Evolutionary conservation across 2,797 vertebrate genomes (phyloP).

Genomic region (Sarcoramphus papa): DNA sequence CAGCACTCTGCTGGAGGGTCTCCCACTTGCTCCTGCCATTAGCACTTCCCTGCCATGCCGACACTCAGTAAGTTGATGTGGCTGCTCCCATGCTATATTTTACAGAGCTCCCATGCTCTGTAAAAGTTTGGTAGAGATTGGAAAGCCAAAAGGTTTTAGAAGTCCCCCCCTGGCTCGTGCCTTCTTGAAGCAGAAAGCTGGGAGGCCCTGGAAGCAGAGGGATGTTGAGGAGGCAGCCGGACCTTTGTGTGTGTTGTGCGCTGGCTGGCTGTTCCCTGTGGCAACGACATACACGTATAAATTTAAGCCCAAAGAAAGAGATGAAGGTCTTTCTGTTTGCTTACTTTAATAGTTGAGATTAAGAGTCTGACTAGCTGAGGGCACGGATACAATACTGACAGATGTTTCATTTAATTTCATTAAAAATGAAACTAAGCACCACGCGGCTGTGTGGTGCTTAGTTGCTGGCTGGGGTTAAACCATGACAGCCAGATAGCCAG

Average conservation of each 20-base stretch:
- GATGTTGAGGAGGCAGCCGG: not conserved
- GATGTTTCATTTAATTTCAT: not conserved
- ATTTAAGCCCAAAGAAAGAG: not conserved
- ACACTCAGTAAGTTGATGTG: not conserved
- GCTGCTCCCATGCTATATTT: not conserved
- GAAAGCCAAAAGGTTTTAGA: not conserved
- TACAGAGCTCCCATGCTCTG: not conserved
- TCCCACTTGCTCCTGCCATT: rapidly evolving
- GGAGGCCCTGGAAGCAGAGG: not conserved
- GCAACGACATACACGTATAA: not conserved
- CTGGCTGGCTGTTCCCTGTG: not conserved
- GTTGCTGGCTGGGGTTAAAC: too few relatives aligned
- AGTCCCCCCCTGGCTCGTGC: rapidly evolving
- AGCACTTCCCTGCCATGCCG: not conserved
- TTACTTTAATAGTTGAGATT: not conserved
- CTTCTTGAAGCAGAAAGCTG: not conserved
- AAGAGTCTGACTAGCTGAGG: not conserved
- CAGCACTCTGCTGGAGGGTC: not conserved
- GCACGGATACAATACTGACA: not conserved
- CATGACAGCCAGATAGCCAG: not conserved
- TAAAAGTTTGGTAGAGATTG: not conserved
- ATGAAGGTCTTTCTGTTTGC: not conserved
- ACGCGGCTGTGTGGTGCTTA: too few relatives aligned
- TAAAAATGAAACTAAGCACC: too few relatives aligned
- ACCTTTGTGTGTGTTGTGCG: not conserved